Percentiles rank a stretch among this genome's conserved stretches.
These are phyloP conservation scores for Prunella fulvescens DNA, from an alignment of 2,113 vertebrate species.

Conservation along the genomic window DNA sequence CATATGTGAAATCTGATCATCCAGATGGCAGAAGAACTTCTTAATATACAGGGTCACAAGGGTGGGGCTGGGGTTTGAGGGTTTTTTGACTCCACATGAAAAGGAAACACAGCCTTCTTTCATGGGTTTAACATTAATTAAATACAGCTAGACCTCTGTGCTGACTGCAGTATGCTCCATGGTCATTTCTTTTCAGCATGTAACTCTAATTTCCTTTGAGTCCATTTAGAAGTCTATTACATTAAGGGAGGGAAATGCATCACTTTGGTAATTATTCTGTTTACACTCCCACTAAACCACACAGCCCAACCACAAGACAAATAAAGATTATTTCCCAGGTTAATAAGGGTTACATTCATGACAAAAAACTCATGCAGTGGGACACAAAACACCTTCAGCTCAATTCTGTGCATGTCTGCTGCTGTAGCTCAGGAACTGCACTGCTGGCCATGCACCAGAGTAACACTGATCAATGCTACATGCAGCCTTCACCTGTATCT, in stretches of 20 bases:
- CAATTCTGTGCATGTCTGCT: background rate
- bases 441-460: background rate
- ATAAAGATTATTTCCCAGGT: background rate
- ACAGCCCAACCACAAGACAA: background rate
- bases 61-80: accelerated
- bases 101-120: background rate
- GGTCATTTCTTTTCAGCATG: background rate
- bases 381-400: background rate
- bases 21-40: background rate
- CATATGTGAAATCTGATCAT: background rate
- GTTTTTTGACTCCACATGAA: background rate
- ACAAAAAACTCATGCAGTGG: background rate
- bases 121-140: background rate
- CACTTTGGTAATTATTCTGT: background rate
- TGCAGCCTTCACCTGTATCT: accelerated
- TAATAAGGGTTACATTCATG: background rate
- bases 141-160: background rate
- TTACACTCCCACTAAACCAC: background rate
- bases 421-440: background rate
- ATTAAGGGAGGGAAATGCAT: background rate
- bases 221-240: background rate
- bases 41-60: background rate
- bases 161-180: background rate
- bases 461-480: accelerated
- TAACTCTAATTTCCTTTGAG: background rate